Evolutionary conservation across 2,888 invertebrate species (phyloP), one percentile per base, ranked within the genome.

Genomic region (Hipparchia semele): DNA sequence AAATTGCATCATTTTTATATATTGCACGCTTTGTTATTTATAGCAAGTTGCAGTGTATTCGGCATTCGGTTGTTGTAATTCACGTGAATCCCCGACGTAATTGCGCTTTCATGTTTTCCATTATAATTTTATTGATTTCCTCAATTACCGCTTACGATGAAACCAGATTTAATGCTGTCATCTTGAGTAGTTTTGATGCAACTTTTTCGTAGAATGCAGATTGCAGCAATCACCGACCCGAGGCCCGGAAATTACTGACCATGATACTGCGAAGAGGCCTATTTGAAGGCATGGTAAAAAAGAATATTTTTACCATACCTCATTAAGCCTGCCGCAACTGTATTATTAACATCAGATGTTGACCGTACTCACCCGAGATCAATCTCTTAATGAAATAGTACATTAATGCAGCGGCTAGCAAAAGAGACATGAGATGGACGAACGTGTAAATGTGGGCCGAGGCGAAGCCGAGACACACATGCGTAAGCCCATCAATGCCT

Each of bases 1-100:
- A 88, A 23, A 90, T 89, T 88, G 83, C 81, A 73, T 75, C 75
- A 77, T 76, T 79, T 73, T 72, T 70, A 75, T 66, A 72, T 64
- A 75, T 72, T 62, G 75, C 74, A 72, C 61, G 70, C 75, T 72
- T 73, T 73, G 70, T 75, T 70, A 70, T 75, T 23, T 70, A 70
- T 6, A 56, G 64, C 64, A 68, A 23, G 72, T 72, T 54, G 54
- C 65, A 68, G 70, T 49, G 69, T 12, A 39, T 60, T 58, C 53
- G 53, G 53, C 39, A 54, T 72, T 72, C 72, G 72, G 56, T 39
- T 49, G 49, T 59, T 49, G 46, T 68, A 39, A 58, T 68, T 56
- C 13, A 54, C 23, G 59, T 59, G 13, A 49, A 68, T 58, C 12
- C n/a, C 65, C 65, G 2, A 54, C 10, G 71, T 68, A 69, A 75